phyloP scores from a whole-genome alignment of 2,888 invertebrate genomes.

The Machimus atricapillus region DNA sequence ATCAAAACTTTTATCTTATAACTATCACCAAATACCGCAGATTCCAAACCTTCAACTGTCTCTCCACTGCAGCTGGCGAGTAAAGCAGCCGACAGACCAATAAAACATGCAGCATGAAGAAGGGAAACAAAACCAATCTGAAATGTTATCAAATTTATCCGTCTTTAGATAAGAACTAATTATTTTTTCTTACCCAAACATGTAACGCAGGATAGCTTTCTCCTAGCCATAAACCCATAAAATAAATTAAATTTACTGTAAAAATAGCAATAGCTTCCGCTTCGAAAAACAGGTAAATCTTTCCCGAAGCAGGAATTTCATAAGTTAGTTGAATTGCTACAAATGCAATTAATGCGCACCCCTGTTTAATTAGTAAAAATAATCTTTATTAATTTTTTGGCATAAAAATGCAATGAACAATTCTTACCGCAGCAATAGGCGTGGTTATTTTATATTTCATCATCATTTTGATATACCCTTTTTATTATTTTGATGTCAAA shows the following conservation, averaged over 20 bases:
- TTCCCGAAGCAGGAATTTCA: not conserved
- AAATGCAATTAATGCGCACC: not conserved
- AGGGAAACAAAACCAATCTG: not conserved
- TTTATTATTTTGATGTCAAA: not conserved
- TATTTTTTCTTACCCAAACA: not conserved
- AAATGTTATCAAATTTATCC: not conserved
- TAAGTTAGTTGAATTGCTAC: not conserved
- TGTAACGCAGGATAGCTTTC: not conserved
- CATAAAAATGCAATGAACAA: not conserved
- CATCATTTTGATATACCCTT: not conserved
- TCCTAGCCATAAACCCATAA: not conserved
- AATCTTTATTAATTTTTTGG: not conserved
- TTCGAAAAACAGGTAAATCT: not conserved
- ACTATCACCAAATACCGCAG: not conserved
- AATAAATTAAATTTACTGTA: not conserved
- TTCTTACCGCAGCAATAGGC: not conserved
- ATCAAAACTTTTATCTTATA: not conserved
- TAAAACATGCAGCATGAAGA: not conserved
- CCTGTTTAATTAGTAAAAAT: not conserved
- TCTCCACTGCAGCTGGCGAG: not conserved
- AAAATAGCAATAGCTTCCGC: not conserved
- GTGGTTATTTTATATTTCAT: not conserved
- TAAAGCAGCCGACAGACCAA: not conserved
- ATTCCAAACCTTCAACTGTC: not conserved
- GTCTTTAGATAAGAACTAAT: not conserved